Percentiles rank a stretch among this genome's conserved stretches.
These are phyloP conservation scores for Agrotis puta DNA, from an alignment of 2,888 invertebrate species.

Conservation along the genomic window DNA sequence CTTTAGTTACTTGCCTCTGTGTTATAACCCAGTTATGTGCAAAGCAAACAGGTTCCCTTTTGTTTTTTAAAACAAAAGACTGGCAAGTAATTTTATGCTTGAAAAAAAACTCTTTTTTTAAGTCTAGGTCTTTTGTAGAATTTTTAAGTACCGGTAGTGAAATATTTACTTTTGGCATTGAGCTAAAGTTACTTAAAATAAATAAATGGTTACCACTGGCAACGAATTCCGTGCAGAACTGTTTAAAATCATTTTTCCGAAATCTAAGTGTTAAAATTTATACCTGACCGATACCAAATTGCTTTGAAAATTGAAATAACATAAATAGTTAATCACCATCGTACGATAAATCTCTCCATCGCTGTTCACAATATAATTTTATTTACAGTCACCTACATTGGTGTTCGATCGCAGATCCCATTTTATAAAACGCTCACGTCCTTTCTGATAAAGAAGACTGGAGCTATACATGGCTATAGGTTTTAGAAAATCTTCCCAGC, in stretches of 20 bases:
- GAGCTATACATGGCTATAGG: constrained; percentile 10
- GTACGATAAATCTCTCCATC: too few species aligned
- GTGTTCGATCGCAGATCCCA: constrained; percentile 23
- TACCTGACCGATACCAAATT: not conserved
- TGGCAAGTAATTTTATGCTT: constrained; percentile 2
- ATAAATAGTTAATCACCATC: not conserved
- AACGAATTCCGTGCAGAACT: not conserved
- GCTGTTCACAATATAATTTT: not conserved
- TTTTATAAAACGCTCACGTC: constrained; percentile 33
- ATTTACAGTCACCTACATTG: constrained; percentile 26
- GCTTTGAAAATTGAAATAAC: not conserved
- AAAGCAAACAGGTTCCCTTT: constrained; percentile 10
- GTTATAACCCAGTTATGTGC: constrained; percentile 23
- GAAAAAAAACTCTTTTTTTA: not conserved
- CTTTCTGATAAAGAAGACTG: constrained; percentile 7
- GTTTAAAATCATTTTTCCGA: not conserved
- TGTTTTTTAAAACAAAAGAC: constrained; percentile 45
- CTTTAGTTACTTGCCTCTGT: not conserved
- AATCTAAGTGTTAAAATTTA: not conserved
- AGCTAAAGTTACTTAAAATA: not conserved
- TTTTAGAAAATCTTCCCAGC: constrained; percentile 16
- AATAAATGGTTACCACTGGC: not conserved
- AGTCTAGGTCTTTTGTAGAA: not conserved
- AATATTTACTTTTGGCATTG: not conserved
- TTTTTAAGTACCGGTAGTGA: not conserved